Evolutionary conservation across 1,140 invertebrate species (phyloP), one percentile per base, ranked within the genome.

Genomic region (Pseudachorutes palmiensis): DNA sequence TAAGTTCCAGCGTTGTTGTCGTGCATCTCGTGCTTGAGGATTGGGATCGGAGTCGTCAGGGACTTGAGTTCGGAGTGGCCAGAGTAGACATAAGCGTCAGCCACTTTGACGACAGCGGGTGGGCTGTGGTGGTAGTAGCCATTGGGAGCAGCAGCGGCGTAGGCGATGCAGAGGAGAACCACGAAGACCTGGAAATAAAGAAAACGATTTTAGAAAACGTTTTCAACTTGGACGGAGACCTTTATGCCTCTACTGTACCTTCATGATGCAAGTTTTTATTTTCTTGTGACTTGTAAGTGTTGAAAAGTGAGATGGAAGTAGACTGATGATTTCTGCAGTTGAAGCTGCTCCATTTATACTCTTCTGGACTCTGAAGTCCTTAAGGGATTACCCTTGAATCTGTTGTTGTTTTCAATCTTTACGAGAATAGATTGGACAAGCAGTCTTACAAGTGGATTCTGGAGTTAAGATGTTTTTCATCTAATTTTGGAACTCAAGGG

Each of bases 1-100:
- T 66, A 72, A n/a, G 5, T 61, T 67, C 71, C 71, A 0, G 24
- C 2, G 28, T 67, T 76, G 0, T 82, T 77, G 14, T 71, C 76
- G 0, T 62, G 28, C n/a, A 60, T 49, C 26, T 16, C 14, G 33
- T 49, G 48, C 31, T 63, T 62, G 29, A 67, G 22, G n/a, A 67
- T 67, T 31, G 60, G 28, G 36, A 61, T 36, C 19, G 28, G 64
- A 22, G 64, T 1, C n/a, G 62, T 26, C 32, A 5, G 29, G 22
- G 9, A 24, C 51, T 22, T 30, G 2, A 30, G 24, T 36, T 31
- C n/a, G 31, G 30, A 32, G n/a, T 32, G 67, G 22, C 57, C 55
- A 9, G 24, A 22, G 55, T 26, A 31, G 28, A 24, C 69, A 19
- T 66, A 58, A 1, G 65, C 14, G 5, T 3, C 9, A n/a, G 64